Conservation (phyloP, 1,140 invertebrate genomes). For the Ceratina japonica region DNA sequence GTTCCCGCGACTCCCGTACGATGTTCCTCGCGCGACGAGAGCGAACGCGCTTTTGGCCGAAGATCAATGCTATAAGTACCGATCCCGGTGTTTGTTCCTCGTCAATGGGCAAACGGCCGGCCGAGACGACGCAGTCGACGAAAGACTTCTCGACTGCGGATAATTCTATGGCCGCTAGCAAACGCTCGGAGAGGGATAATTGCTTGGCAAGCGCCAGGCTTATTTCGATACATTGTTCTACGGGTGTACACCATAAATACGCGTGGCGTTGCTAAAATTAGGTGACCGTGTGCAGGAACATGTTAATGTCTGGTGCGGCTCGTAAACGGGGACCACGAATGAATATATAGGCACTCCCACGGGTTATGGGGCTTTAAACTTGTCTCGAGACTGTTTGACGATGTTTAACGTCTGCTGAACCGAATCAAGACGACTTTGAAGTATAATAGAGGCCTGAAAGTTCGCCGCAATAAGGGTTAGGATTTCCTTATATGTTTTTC, state of each 20-base stretch:
- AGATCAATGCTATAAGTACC: neutral
- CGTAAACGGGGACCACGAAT: too few relatives aligned
- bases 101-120: neutral
- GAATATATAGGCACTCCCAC: too few relatives aligned
- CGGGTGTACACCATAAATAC: neutral
- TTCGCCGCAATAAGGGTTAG: too few relatives aligned
- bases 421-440: too few relatives aligned
- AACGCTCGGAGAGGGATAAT: neutral
- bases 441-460: too few relatives aligned
- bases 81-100: neutral
- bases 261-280: neutral
- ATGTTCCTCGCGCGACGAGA: neutral
- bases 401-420: neutral
- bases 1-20: neutral
- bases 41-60: neutral
- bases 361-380: neutral
- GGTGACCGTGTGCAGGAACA: too few relatives aligned
- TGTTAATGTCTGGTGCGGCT: too few relatives aligned
- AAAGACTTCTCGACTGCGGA: conserved; percentile 18
- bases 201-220: neutral
- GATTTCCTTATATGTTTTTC: too few relatives aligned
- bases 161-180: neutral
- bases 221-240: neutral
- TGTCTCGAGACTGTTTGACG: neutral
- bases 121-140: neutral